Percentiles rank a stretch among this genome's conserved stretches.
Evolutionary conservation across 2,113 vertebrate genomes (phyloP).

Genomic region (Anas platyrhynchos): DNA sequence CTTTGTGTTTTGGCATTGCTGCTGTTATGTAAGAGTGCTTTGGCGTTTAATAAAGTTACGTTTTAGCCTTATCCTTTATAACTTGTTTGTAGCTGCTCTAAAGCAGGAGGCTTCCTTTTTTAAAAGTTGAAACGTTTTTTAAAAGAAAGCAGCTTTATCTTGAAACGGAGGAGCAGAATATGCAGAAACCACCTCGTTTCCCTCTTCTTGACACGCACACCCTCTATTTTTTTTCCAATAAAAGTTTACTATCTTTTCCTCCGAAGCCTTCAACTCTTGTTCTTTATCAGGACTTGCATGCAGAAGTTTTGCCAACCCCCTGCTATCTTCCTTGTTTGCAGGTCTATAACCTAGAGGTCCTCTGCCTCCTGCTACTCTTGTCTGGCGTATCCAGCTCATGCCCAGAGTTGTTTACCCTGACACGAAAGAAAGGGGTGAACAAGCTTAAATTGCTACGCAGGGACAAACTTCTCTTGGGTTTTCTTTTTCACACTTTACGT

Average conservation of each 20-base stretch:
- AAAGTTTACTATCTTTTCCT: background rate
- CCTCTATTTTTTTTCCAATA: background rate
- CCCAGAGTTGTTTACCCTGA: background rate
- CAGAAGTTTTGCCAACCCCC: background rate
- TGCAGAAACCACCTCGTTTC: background rate
- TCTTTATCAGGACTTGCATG: slow-evolving; percentile 22
- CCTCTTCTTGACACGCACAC: background rate
- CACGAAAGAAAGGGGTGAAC: background rate
- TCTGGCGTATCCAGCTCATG: background rate
- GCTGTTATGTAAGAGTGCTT: background rate
- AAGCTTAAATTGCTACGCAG: background rate
- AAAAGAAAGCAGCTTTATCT: background rate
- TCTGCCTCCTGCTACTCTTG: background rate
- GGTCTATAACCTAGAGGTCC: background rate
- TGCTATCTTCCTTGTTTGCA: background rate
- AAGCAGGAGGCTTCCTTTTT: background rate
- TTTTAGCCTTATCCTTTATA: background rate
- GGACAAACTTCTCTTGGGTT: background rate
- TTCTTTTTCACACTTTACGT: background rate
- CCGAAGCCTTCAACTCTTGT: slow-evolving; percentile 1
- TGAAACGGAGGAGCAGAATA: background rate
- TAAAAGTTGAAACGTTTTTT: background rate
- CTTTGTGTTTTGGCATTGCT: background rate
- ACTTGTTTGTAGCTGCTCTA: background rate
- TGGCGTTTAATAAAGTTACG: background rate